Conservation (phyloP, 2,113 vertebrate species). For the Vulpes ferrilata region DNA sequence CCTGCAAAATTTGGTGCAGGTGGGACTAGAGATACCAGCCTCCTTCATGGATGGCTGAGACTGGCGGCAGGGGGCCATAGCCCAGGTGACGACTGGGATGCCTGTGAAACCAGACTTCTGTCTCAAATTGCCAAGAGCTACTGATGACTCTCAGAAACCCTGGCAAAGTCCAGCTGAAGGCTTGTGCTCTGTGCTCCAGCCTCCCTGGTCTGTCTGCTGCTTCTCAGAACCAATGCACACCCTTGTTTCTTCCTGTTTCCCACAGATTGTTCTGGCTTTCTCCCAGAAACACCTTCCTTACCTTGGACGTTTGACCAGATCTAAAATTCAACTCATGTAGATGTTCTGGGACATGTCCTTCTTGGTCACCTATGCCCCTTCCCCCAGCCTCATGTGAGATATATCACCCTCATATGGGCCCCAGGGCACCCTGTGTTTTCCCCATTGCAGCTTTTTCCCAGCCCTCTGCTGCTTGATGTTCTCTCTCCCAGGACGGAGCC, state of each 20-base stretch:
- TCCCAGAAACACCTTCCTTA: background rate
- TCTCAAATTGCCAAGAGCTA: background rate
- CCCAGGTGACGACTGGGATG: background rate
- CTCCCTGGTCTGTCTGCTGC: background rate
- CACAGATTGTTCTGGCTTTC: background rate
- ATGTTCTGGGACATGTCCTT: background rate
- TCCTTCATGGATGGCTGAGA: background rate
- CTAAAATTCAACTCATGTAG: background rate
- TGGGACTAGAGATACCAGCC: too few species aligned
- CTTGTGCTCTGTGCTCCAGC: background rate
- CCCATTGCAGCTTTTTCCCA: background rate
- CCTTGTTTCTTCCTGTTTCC: background rate
- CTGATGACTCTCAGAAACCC: fast-evolving
- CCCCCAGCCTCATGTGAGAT: background rate
- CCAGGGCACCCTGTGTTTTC: fast-evolving
- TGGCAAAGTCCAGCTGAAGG: background rate
- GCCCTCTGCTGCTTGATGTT: background rate
- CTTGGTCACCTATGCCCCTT: too few species aligned
- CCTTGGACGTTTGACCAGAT: background rate
- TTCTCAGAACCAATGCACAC: fast-evolving
- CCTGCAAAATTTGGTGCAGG: background rate
- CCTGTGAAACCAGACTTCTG: background rate
- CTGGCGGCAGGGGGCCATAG: background rate
- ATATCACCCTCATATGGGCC: fast-evolving
- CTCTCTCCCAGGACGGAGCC: background rate